Percentiles rank a stretch among this genome's conserved stretches.
These are phyloP conservation scores for Daphoenositta chrysoptera DNA, from an alignment of 2,113 vertebrate species.

Conservation along the genomic window DNA sequence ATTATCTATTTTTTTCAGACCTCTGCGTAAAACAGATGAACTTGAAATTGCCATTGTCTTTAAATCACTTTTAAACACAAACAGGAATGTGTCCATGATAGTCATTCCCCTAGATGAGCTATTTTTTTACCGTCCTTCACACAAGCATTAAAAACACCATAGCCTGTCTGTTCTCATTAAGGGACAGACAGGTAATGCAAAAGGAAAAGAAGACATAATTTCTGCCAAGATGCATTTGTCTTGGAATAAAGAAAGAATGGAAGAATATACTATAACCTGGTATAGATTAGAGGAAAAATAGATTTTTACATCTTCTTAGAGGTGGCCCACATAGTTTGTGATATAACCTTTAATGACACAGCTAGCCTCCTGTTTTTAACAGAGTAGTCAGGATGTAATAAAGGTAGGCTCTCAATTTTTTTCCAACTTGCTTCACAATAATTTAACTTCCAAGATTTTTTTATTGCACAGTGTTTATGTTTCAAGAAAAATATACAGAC, in stretches of 20 bases:
- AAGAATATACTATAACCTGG: not conserved
- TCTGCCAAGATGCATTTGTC: not conserved
- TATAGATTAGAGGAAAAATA: not conserved
- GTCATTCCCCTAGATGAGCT: not conserved
- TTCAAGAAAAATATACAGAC: not conserved
- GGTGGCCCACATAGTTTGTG: not conserved
- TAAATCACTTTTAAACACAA: not conserved
- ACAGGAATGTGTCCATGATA: not conserved
- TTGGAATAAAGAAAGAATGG: not conserved
- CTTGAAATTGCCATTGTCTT: not conserved
- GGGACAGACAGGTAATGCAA: not conserved
- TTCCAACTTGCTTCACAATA: not conserved
- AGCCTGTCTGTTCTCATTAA: not conserved
- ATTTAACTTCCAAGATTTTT: not conserved
- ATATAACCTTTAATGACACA: not conserved
- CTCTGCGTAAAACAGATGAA: not conserved
- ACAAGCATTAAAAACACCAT: not conserved
- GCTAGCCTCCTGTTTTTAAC: not conserved
- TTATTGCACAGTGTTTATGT: not conserved
- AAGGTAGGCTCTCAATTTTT: not conserved
- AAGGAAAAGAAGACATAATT: not conserved
- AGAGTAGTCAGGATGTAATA: not conserved
- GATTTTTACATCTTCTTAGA: not conserved
- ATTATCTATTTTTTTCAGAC: not conserved
- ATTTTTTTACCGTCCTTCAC: not conserved